Evolutionary conservation across 2,888 invertebrate genomes (phyloP), one percentile per base, ranked within the genome.

Genomic region (Xylophagus ater): DNA sequence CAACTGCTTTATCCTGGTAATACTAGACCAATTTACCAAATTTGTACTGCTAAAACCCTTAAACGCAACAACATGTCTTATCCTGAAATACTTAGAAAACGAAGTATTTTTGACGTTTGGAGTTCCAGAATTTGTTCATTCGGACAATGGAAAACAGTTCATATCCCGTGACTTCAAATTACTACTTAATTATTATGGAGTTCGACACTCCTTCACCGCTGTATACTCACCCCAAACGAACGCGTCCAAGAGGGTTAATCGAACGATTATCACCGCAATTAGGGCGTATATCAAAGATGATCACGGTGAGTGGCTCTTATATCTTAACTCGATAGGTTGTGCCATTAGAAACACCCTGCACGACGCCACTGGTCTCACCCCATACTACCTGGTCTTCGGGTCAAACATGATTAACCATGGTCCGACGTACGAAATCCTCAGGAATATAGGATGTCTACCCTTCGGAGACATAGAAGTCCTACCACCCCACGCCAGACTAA

Each of bases 131-230:
- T 18, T 23, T 2, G 33, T 51, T 12, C 47, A 51, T 17, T 43
- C 43, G 4, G 53, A 56, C n/a, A 56, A 55, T 42, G 53, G 53
- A 0, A 37, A 39, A 7, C 53, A 53, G 31, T 55, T 51, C 36
- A 12, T 36, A 3, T 28, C 48, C 0, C 47, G 46, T 6, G 28
- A 23, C 3, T 40, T 40, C 30, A 6, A 8, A 3, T 2, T 30
- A 7, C 19, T 21, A 13, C 14, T 29, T 21, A 7, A 29, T 9
- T 13, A 40, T 3, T 35, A 35, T 20, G 35, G 30, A 4, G 20
- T 40, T 3, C 2, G 10, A n/a, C 34, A 40, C 10, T 10, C 10
- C 9, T 23, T 20, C 10, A 29, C 34, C 2, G 25, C 33, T 14
- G 12, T 7, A 9, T 21, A 37, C 17, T 30, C 21, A 6, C 37